These are phyloP conservation scores for Psittacula cyanocephala DNA, from an alignment of 2,113 vertebrate genomes.

Conservation along the genomic window DNA sequence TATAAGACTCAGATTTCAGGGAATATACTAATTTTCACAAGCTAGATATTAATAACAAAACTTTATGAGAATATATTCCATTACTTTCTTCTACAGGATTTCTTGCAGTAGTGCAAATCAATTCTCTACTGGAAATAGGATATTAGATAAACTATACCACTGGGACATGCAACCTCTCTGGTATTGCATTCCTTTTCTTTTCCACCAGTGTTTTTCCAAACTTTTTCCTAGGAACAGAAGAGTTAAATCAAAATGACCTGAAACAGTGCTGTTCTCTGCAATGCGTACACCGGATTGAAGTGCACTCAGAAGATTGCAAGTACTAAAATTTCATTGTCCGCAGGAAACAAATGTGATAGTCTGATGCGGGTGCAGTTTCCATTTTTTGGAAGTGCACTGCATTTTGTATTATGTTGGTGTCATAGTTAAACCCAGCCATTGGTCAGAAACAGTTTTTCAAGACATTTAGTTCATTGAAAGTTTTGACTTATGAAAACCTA, in stretches of 20 bases:
- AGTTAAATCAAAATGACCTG: neutral
- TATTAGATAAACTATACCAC: neutral
- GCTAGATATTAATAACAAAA: neutral
- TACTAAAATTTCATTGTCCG: neutral
- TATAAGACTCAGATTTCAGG: neutral
- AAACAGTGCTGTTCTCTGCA: neutral
- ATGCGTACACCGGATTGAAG: fast-evolving
- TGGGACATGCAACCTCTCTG: neutral
- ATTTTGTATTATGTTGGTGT: neutral
- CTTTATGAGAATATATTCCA: neutral
- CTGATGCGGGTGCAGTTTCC: neutral
- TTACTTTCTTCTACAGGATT: neutral
- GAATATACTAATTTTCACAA: neutral
- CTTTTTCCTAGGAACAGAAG: neutral
- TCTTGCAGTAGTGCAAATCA: neutral
- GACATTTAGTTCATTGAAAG: neutral
- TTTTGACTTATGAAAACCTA: neutral
- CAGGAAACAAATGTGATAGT: neutral
- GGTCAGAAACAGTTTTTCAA: neutral
- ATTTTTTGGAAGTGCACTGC: neutral
- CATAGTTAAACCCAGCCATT: neutral
- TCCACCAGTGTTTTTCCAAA: neutral
- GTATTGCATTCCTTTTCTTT: neutral
- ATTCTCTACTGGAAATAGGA: neutral
- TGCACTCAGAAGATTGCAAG: neutral